Conservation (phyloP, 1,140 invertebrate genomes). For the Mactra quadrangularis region DNA sequence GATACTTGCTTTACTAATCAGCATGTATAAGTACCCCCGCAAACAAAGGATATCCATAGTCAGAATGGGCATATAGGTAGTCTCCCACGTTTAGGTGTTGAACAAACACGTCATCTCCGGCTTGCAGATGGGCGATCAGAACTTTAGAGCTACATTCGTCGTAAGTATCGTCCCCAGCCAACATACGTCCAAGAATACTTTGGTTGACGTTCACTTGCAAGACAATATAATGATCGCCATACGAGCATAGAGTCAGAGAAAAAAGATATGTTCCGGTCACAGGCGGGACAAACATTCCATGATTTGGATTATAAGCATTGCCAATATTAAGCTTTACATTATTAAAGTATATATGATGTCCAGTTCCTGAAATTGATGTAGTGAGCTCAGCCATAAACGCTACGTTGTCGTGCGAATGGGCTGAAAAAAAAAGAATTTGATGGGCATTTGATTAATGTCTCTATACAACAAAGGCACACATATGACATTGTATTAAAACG, state of each 20-base stretch:
- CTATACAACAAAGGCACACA: too few relatives aligned
- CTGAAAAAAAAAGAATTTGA: too few relatives aligned
- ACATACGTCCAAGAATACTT: slow-evolving; percentile 1
- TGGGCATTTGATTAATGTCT: too few relatives aligned
- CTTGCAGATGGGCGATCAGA: not conserved
- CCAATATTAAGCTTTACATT: slow-evolving; percentile 39
- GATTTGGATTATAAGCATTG: slow-evolving; percentile 29
- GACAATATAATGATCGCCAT: not conserved
- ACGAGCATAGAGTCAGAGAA: not conserved
- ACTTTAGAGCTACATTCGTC: slow-evolving; percentile 19
- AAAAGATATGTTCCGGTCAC: slow-evolving; percentile 39
- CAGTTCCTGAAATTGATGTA: not conserved
- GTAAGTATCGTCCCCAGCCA: slow-evolving; percentile 9
- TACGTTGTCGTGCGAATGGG: too few relatives aligned
- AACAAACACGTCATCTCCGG: slow-evolving; percentile 25
- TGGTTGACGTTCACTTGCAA: slow-evolving; percentile 5
- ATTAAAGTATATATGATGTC: slow-evolving; percentile 30
- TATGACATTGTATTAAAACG: too few relatives aligned
- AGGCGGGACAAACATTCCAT: slow-evolving; percentile 42
- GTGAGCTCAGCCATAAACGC: slow-evolving; percentile 14
- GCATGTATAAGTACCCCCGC: too few relatives aligned
- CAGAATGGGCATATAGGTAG: too few relatives aligned
- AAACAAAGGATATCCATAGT: too few relatives aligned
- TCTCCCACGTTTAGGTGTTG: slow-evolving; percentile 20
- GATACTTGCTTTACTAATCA: too few relatives aligned